phyloP scores from a whole-genome alignment of 2,797 vertebrate genomes.

The Pogoniulus pusillus region DNA sequence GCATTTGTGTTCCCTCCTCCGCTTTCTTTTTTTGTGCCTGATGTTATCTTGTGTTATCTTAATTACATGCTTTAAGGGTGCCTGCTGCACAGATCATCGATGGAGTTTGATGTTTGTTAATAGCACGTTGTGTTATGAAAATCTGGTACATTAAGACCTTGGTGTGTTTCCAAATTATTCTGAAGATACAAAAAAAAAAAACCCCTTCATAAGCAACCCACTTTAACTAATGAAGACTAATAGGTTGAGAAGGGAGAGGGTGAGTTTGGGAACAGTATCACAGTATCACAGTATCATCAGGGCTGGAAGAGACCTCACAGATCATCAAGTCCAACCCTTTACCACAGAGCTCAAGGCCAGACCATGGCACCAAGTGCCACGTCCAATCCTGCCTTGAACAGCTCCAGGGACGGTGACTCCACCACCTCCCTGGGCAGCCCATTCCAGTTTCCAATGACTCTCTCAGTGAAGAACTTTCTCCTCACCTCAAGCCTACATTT shows the following conservation, averaged over 20 bases:
- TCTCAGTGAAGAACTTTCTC: too few species aligned
- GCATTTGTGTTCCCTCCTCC: constrained; percentile 7
- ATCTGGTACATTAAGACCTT: constrained; percentile 66
- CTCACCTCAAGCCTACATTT: too few species aligned
- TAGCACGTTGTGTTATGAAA: constrained; percentile 57
- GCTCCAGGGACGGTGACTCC: too few species aligned
- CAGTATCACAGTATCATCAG: too few species aligned
- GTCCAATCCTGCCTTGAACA: too few species aligned
- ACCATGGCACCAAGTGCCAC: too few species aligned
- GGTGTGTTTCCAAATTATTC: constrained; percentile 64
- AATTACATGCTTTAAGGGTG: constrained; percentile 71
- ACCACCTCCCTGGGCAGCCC: too few species aligned
- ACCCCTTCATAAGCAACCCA: constrained; percentile 34
- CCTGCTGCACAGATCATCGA: constrained; percentile 60
- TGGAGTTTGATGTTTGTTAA: constrained; percentile 75
- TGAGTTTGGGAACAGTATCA: neutral
- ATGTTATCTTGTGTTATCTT: constrained; percentile 70
- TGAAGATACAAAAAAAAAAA: constrained; percentile 22
- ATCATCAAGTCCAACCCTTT: too few species aligned
- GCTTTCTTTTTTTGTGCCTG: constrained; percentile 10
- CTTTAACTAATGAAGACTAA: constrained; percentile 38
- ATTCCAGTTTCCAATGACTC: too few species aligned
- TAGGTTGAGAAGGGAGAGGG: constrained; percentile 6
- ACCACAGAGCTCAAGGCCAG: too few species aligned
- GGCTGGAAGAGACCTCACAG: too few species aligned